phyloP scores from a whole-genome alignment of 2,888 invertebrate genomes.

The Noctuana brunneofusca region DNA sequence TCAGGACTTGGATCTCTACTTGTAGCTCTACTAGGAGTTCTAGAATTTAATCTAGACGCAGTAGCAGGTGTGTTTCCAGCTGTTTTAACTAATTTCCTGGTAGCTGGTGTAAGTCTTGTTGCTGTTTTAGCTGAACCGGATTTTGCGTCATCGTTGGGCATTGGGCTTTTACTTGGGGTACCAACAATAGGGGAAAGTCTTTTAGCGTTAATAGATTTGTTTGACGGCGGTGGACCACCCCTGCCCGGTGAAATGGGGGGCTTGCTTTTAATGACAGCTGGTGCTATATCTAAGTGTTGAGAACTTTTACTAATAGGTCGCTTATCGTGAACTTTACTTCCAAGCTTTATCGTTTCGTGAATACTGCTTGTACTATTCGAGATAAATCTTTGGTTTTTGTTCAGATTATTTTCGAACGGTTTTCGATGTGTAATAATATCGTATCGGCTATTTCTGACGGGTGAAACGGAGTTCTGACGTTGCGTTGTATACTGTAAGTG shows the following conservation, averaged over 20 bases:
- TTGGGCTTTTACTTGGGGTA: conserved; percentile 77
- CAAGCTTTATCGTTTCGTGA: conserved; percentile 71
- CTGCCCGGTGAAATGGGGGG: conserved; percentile 77
- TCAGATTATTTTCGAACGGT: conserved; percentile 57
- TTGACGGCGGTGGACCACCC: conserved; percentile 75
- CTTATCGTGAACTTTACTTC: conserved; percentile 69
- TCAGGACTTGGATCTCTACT: conserved; percentile 74
- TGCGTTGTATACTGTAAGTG: too few relatives aligned
- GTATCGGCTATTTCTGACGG: conserved; percentile 54
- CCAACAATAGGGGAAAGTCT: conserved; percentile 77
- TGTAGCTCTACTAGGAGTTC: conserved; percentile 67
- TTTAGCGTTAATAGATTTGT: conserved; percentile 71
- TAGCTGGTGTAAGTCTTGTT: conserved; percentile 55
- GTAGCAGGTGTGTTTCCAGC: conserved; percentile 66
- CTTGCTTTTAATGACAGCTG: conserved; percentile 70
- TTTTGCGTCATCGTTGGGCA: conserved; percentile 57
- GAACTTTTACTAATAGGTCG: conserved; percentile 69
- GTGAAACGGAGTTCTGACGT: conserved; percentile 74
- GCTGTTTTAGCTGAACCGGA: conserved; percentile 61
- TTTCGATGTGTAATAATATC: conserved; percentile 49
- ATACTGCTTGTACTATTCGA: conserved; percentile 79
- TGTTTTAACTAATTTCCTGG: conserved; percentile 62
- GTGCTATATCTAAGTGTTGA: conserved; percentile 66
- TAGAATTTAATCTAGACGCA: conserved; percentile 72
- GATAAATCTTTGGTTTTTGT: conserved; percentile 67